phyloP scores from a whole-genome alignment of 2,888 invertebrate species.

The Scrobipalpa atriplicella region DNA sequence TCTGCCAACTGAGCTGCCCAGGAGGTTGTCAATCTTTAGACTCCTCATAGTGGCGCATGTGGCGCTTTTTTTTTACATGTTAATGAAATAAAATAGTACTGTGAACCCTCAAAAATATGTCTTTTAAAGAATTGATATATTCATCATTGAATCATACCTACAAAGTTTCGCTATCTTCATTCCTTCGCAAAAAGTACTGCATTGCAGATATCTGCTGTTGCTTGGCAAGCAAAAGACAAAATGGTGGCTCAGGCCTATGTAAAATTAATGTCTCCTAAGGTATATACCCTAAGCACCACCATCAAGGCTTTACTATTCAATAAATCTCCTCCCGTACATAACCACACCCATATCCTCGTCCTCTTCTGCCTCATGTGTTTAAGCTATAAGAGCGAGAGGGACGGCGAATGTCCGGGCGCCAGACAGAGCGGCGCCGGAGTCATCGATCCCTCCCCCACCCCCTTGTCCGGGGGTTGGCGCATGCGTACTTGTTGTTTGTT shows the following conservation, averaged over 20 bases:
- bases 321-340: constrained; percentile 25
- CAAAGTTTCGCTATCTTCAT: no score
- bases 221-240: constrained; percentile 6
- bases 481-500: constrained; percentile 66
- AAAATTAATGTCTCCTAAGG: background rate
- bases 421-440: constrained; percentile 78
- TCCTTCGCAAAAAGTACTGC: background rate
- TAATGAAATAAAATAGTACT: no score
- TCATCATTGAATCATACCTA: no score
- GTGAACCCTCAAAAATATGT: no score
- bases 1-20: no score
- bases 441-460: constrained; percentile 58
- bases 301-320: constrained; percentile 1
- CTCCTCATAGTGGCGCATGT: no score
- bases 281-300: constrained; percentile 1
- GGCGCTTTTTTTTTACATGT: no score
- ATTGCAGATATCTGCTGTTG: background rate
- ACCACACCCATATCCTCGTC: constrained; percentile 36
- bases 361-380: constrained; percentile 17
- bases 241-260: background rate
- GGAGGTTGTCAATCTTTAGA: no score
- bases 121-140: no score
- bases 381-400: constrained; percentile 33
- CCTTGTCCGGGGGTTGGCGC: constrained; percentile 46
- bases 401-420: constrained; percentile 53